phyloP scores from a whole-genome alignment of 2,888 invertebrate genomes.

The Amiota minor region DNA sequence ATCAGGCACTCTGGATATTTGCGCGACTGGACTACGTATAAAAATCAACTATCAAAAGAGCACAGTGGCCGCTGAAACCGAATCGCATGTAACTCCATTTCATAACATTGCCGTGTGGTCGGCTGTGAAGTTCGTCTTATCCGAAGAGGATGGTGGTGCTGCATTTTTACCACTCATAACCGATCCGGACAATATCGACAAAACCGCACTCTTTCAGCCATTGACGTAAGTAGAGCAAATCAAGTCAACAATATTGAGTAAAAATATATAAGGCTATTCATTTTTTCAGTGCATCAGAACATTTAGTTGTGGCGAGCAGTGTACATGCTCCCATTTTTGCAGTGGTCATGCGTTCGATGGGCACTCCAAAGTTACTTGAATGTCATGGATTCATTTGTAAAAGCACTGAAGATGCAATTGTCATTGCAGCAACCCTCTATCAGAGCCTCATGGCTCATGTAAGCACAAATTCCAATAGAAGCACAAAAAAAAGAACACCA shows the following conservation, averaged over 20 bases:
- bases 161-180: slow-evolving; percentile 90
- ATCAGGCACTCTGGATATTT: slow-evolving; percentile 71
- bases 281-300: slow-evolving; percentile 67
- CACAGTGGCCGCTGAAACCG: slow-evolving; percentile 56
- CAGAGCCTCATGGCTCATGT: slow-evolving; percentile 89
- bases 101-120: slow-evolving; percentile 95
- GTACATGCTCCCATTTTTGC: slow-evolving; percentile 90
- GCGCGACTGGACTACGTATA: slow-evolving; percentile 80
- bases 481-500: slow-evolving; percentile 75
- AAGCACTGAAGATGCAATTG: slow-evolving; percentile 91
- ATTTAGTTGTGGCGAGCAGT: slow-evolving; percentile 73
- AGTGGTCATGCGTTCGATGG: slow-evolving; percentile 87
- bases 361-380: slow-evolving; percentile 85
- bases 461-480: slow-evolving; percentile 75
- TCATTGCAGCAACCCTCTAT: slow-evolving; percentile 92
- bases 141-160: slow-evolving; percentile 77
- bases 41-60: slow-evolving; percentile 71
- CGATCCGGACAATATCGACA: slow-evolving; percentile 86
- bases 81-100: slow-evolving; percentile 82
- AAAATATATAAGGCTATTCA: neutral
- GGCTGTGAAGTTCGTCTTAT: slow-evolving; percentile 87
- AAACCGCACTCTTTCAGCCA: slow-evolving; percentile 79
- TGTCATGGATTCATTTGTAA: slow-evolving; percentile 94
- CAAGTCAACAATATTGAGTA: neutral
- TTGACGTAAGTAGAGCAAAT: slow-evolving; percentile 61